Base-by-base conservation (phyloP, 2,888 invertebrate species). In the Drosophila atripex region DNA sequence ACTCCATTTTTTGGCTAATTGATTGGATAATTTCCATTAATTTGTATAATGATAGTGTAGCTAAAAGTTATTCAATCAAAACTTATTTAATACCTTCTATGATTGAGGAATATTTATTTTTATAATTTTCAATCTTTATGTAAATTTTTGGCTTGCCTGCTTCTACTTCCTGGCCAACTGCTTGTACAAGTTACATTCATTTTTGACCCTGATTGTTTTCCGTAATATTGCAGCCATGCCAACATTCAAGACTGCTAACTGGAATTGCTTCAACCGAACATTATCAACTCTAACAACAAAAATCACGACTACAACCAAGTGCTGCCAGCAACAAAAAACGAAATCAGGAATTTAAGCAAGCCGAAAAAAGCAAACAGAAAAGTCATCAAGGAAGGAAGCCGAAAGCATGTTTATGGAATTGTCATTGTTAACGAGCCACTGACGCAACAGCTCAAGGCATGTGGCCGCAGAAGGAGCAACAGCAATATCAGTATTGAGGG, bases 211-310 rank as follows among this genome's bases (percentile, higher is more conserved):
- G 18, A 3, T 16, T 52, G 39, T 41, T 18, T 41, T 60, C 28
- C 32, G 11, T 56, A 16, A 5, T 28, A 21, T 80, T 86, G 55
- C 76, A 83, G 82, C 73, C 70, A 78, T 73, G 82, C 75, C 87
- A 78, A 83, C 73, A 58, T 66, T 63, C 55, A 85, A 88, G 88
- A 88, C 86, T 87, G 88, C 72, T 73, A 82, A 75, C 68, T 73
- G 86, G 83, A 87, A 87, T 87, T 83, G 88, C 78, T 78, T 47
- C 71, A 68, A 68, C 64, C 35, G 46, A 51, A 51, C 39, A 66
- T 41, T 73, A 64, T 77, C 66, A 85, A 85, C 76, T 64, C 60
- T 46, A 73, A 63, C 21, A 54, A 41, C 45, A 69, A 28, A 2
- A 28, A 54, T 23, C 60, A 57, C 50, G 60, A 47, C 25, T 54